Base-by-base conservation (phyloP, 2,888 invertebrate genomes). In the Artemia sinica region DNA sequence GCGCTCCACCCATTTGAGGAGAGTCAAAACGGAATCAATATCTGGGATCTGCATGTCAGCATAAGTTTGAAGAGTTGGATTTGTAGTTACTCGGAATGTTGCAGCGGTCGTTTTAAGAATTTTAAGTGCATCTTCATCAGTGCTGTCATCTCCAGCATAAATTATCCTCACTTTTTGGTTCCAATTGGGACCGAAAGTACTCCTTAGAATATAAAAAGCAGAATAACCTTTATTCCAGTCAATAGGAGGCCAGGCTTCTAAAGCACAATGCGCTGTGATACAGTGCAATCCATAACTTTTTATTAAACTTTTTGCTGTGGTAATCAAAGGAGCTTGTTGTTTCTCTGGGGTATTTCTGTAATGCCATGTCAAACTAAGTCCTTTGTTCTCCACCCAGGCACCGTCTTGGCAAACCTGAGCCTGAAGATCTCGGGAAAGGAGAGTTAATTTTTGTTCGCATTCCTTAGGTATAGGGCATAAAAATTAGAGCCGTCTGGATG, bases 321-420 rank as follows among this genome's bases (percentile, higher is more conserved):
- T 83, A 1, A 87, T 84, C 76, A 91, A 81, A 8, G 82, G 82
- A 0, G 84, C 81, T 65, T 89, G 83, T 72, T 85, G 79, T 67
- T 84, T 82, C 68, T 82, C 76, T 11, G 90, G 90, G 0, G 89
- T 28, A 4, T 28, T 28, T 28, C 28, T 28, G 79, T 85, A 91
- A 77, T 91, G 91, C 82, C 89, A 91, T 4, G 91, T 91, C 58
- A 91, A 79, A 9, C 91, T 78, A 0, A 90, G 87, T 0, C 91
- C 91, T 76, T 91, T 91, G 79, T 91, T 91, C 77, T 91, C 91
- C 10, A 91, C 90, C 91, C 91, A 91, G 0, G 91, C 90, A 6
- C 91, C 91, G 74, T 91, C 89, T 73, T 82, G 85, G 77, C 90
- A 91, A n/a, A 71, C 71, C 41, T 73, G 74, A 66, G 74, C 90